Base-by-base conservation (phyloP, 2,888 invertebrate species). In the Ypsolopha scabrella region DNA sequence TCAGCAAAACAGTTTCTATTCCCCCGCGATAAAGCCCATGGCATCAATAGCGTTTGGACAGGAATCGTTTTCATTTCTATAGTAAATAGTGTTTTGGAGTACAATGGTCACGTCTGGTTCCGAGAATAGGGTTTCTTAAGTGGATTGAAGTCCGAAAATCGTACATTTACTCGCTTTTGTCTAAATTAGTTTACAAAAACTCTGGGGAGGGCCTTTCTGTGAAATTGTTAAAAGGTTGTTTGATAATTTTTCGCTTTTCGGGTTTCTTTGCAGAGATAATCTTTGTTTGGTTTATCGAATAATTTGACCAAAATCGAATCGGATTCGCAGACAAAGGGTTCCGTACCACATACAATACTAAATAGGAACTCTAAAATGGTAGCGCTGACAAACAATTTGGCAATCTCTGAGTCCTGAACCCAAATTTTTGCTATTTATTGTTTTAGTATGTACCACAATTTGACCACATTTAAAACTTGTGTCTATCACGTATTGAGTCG, bases 41-140 rank as follows among this genome's bases (percentile, higher is more conserved):
- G 47, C 10, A 41, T 24, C 46, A 2, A 43, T 52, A 63, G 67
- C 64, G 65, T 59, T 69, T 53, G 59, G 58, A 63, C 64, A 65
- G 62, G 63, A 67, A 63, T 64, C 64, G 70, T 70, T 75, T 72
- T 73, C 70, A 70, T 74, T 72, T 70, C 48, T 48, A 48, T 48
- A 37, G 48, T 14, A 48, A 48, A 37, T 48, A 37, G 48, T 48
- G 38, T 48, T 48, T 48, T 48, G 48, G 36, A 37, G 11, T 38
- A 48, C 38, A 14, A 13, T 46, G 46, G 46, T 46, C 46, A 46
- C 46, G 46, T 46, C 24, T 38, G 9, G 34, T 35, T 33, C 24
- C 8, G 14, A 6, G 48, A 37, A 48, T 38, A 24, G 38, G 48
- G 24, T 2, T 8, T n/a, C 13, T 38, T 48, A 48, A 48, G 48